Conservation (phyloP, 2,797 vertebrate species). For the Xerus rutilus region DNA sequence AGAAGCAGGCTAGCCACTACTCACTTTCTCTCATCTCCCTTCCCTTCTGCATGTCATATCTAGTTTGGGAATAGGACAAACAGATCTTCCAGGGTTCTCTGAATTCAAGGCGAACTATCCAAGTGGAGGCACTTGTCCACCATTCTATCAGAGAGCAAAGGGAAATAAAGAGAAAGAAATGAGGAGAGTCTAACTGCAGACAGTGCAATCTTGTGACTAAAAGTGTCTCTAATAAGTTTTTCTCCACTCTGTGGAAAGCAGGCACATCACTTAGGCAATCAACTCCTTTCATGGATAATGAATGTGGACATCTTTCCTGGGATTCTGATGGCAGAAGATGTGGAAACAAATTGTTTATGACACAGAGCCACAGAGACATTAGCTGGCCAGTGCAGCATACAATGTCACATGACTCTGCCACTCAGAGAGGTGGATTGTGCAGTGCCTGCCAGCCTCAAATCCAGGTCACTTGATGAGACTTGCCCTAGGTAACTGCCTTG, state of each 20-base stretch:
- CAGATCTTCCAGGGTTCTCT: conserved; percentile 19
- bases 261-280: conserved; percentile 67
- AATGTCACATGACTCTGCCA: background rate
- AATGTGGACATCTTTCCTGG: conserved; percentile 63
- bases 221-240: conserved; percentile 51
- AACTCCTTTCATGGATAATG: conserved; percentile 67
- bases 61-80: conserved; percentile 36
- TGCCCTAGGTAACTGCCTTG: background rate
- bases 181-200: conserved; percentile 36
- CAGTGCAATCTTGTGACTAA: background rate
- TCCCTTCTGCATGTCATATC: background rate
- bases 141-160: conserved; percentile 55
- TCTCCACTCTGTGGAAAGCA: conserved; percentile 41
- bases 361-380: conserved; percentile 49
- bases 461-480: background rate
- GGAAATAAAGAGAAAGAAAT: background rate
- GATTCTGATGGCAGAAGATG: conserved; percentile 37
- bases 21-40: background rate
- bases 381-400: conserved; percentile 6
- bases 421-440: background rate
- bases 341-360: conserved; percentile 76
- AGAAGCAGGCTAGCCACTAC: background rate
- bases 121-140: conserved; percentile 41
- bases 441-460: background rate
- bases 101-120: conserved; percentile 28